Conservation (phyloP, 2,888 invertebrate genomes). For the Teleogryllus oceanicus region DNA sequence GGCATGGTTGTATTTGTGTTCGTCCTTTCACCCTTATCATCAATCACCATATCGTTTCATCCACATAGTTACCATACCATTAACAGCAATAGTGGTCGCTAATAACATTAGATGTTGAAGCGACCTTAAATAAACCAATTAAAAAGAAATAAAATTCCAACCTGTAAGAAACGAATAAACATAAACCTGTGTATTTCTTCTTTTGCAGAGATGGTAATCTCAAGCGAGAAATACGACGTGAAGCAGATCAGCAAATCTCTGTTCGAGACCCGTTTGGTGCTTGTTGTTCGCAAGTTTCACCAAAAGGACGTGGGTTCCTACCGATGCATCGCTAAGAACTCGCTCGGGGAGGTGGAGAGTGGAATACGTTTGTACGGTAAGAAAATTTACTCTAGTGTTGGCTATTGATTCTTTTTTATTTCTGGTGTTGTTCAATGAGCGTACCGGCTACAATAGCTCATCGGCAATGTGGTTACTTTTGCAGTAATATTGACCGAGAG, state of each 20-base stretch:
- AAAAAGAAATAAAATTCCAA: too few species aligned
- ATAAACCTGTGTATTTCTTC: constrained; percentile 32
- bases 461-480: too few species aligned
- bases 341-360: constrained; percentile 82
- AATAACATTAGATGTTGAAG: too few species aligned
- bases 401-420: neutral
- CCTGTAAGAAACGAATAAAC: too few species aligned
- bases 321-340: constrained; percentile 81
- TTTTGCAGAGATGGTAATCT: constrained; percentile 66
- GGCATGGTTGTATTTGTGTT: too few species aligned
- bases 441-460: too few species aligned
- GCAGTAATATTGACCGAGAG: too few species aligned
- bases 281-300: constrained; percentile 71
- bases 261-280: constrained; percentile 78
- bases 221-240: constrained; percentile 75
- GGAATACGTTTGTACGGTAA: constrained; percentile 83
- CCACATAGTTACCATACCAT: too few species aligned
- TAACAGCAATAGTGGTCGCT: too few species aligned
- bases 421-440: neutral
- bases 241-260: constrained; percentile 65
- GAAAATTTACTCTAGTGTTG: constrained; percentile 40
- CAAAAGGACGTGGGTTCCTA: constrained; percentile 76
- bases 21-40: too few species aligned
- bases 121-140: too few species aligned
- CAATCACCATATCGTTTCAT: too few species aligned